These are phyloP conservation scores for Schizopygopsis malacanthus DNA, from an alignment of 2,797 vertebrate species.

Conservation along the genomic window DNA sequence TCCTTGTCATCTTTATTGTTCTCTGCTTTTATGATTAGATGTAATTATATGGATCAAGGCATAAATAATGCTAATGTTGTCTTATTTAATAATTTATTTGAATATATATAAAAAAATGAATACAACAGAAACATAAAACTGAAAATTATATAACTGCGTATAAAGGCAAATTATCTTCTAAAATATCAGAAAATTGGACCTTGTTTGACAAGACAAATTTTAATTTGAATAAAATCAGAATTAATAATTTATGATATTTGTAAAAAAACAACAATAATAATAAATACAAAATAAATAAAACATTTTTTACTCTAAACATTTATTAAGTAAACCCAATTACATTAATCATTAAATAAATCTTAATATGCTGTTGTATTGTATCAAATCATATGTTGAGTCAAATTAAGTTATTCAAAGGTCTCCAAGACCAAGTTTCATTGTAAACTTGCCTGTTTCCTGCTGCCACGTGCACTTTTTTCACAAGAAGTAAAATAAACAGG, in stretches of 20 bases:
- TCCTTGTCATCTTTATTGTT: neutral
- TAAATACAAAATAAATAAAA: neutral
- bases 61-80: neutral
- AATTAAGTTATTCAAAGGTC: neutral
- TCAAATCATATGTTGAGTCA: neutral
- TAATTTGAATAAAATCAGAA: neutral
- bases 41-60: neutral
- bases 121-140: neutral
- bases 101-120: neutral
- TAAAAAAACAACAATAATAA: too few relatives aligned
- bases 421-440: neutral
- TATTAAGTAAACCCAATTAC: neutral
- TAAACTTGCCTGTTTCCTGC: constrained; percentile 1
- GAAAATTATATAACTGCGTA: neutral
- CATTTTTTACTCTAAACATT: neutral
- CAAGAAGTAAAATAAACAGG: neutral
- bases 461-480: neutral
- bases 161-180: neutral
- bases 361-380: neutral
- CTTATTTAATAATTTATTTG: neutral
- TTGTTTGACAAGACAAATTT: neutral
- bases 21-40: neutral
- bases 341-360: neutral
- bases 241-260: neutral
- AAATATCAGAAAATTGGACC: neutral